These are phyloP conservation scores for Polyergus mexicanus DNA, from an alignment of 1,140 invertebrate species.

Conservation along the genomic window DNA sequence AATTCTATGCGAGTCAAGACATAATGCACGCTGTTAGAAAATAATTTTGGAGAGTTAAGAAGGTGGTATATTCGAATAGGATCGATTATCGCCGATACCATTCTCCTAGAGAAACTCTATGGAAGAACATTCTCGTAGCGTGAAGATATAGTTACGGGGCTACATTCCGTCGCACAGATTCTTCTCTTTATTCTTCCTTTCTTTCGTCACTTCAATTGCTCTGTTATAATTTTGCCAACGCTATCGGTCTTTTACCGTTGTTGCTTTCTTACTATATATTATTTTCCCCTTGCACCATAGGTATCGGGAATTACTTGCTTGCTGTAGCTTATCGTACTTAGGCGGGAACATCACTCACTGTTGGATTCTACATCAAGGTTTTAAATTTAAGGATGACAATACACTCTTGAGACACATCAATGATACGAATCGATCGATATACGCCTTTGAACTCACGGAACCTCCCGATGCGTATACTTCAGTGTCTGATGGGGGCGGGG, in stretches of 20 bases:
- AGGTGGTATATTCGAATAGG: conserved; percentile 77
- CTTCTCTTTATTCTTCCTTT: conserved; percentile 26
- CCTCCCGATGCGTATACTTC: conserved; percentile 80
- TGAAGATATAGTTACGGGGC: conserved; percentile 81
- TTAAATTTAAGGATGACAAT: conserved; percentile 88
- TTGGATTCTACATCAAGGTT: conserved; percentile 74
- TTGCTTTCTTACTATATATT: conserved; percentile 65
- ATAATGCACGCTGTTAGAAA: conserved; percentile 11
- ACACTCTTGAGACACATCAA: conserved; percentile 87
- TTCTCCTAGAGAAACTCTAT: conserved; percentile 81
- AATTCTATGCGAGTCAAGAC: conserved; percentile 8
- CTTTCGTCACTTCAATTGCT: conserved; percentile 8
- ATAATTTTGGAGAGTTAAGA: conserved; percentile 82
- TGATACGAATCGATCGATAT: conserved; percentile 87
- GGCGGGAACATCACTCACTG: conserved; percentile 66
- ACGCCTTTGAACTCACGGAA: conserved; percentile 87
- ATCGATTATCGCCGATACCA: conserved; percentile 83
- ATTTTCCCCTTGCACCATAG: conserved; percentile 73
- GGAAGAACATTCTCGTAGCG: conserved; percentile 84
- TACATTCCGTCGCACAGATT: conserved; percentile 83
- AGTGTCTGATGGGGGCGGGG: conserved; percentile 71
- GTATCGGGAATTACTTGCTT: conserved; percentile 72
- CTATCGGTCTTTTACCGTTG: conserved; percentile 23
- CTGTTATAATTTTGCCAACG: conserved; percentile 44
- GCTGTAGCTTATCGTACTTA: conserved; percentile 73